Conservation (phyloP, 1,140 invertebrate genomes). For the Coboldia fuscipes region DNA sequence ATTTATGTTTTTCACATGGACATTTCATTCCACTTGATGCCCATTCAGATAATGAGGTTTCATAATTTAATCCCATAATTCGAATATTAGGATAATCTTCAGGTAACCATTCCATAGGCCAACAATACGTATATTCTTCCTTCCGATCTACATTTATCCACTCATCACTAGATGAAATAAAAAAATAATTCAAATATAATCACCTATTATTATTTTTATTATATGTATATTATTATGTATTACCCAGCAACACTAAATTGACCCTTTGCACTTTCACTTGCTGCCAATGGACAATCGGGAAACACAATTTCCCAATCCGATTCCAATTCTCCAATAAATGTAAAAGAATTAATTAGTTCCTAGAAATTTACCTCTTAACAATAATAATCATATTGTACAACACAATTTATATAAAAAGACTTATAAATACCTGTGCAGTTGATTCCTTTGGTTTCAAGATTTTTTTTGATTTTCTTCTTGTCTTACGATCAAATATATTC, state of each 20-base stretch:
- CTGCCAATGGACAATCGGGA: conserved; percentile 15
- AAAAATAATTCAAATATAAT: neutral
- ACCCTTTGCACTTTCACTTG: conserved; percentile 11
- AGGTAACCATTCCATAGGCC: conserved; percentile 61
- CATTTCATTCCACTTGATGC: conserved; percentile 20
- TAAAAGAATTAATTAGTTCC: conserved; percentile 15
- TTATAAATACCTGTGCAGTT: too few relatives aligned
- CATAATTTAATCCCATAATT: conserved; percentile 20
- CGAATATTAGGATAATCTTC: conserved; percentile 28
- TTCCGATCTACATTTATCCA: conserved; percentile 15
- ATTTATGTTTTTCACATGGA: conserved; percentile 22
- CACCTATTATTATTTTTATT: neutral
- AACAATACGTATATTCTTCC: conserved; percentile 35
- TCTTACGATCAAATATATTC: too few relatives aligned
- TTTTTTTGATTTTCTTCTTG: too few relatives aligned
- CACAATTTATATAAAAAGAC: too few relatives aligned
- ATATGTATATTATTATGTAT: neutral
- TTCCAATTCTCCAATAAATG: conserved; percentile 13
- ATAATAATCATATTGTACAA: too few relatives aligned
- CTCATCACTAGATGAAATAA: conserved; percentile 6
- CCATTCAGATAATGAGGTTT: conserved; percentile 19
- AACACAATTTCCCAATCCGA: conserved; percentile 20
- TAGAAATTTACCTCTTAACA: too few relatives aligned
- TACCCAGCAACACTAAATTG: conserved; percentile 14
- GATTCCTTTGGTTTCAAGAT: too few relatives aligned